Evolutionary conservation across 2,888 invertebrate species (phyloP), one percentile per base, ranked within the genome.

Genomic region (Brassicogethes aeneus): DNA sequence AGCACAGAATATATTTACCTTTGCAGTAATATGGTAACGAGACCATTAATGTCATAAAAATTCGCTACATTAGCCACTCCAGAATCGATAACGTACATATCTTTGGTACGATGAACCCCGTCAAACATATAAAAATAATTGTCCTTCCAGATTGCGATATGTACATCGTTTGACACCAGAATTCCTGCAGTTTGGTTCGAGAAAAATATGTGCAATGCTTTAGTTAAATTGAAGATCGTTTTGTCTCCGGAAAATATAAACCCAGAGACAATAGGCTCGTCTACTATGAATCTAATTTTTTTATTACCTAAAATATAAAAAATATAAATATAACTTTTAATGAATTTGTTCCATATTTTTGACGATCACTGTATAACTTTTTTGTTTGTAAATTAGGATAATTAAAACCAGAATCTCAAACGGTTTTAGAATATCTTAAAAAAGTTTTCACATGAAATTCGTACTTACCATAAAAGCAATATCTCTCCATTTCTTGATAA

Each of bases 51-150:
- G 48, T 74, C 73, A 53, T 73, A 71, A 2, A 78, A 72, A 47
- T 75, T 73, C 0, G 75, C 70, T 36, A 81, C 67, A 3, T 77
- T 71, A 1, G 80, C 73, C 29, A 67, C 69, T 0, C 81, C 81
- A 1, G 66, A 54, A 17, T 64, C 71, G 47, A 74, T 73, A 1
- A 72, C 68, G 47, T 65, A 73, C 1, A 75, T 70, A 50, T 71
- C 70, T 1, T 71, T 66, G 35, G 73, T 73, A 51, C 78, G 66
- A 1, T 76, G 74, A 13, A 70, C 75, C 1, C 79, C 76, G 59
- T 82, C 82, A 53, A 80, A 82, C 48, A 82, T 71, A 45, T 77
- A 79, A 56, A 67, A 81, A 45, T 73, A 70, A 50, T 74, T 75
- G 47, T 61, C 57, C 40, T 74, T 78, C 80, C 77, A 77, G 48